Evolutionary conservation across 2,888 invertebrate genomes (phyloP).

Genomic region (Gari tellinella): DNA sequence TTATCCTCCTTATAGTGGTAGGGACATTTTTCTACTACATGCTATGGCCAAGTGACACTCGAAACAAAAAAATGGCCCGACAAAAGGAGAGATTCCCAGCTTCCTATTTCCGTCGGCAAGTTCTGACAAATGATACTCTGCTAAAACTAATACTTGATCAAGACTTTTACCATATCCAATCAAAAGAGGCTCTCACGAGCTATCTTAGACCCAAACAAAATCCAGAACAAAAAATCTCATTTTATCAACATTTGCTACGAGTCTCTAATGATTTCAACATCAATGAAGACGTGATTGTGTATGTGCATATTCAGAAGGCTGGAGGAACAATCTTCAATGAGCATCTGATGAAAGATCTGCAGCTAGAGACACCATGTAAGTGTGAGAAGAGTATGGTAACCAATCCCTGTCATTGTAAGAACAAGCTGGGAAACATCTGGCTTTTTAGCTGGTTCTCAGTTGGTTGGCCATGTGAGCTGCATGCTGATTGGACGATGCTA

Average conservation of each 20-base stretch:
- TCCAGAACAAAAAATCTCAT: background rate
- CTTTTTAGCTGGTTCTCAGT: constrained; percentile 60
- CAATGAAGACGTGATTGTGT: constrained; percentile 51
- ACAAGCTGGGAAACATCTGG: constrained; percentile 43
- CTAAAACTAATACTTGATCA: constrained; percentile 29
- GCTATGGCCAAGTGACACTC: constrained; percentile 7
- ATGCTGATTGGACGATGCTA: constrained; percentile 61
- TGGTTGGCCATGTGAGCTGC: constrained; percentile 62
- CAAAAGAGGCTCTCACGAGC: constrained; percentile 24
- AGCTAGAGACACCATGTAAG: constrained; percentile 42
- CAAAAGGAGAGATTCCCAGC: constrained; percentile 35
- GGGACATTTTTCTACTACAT: constrained; percentile 23
- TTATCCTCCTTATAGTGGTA: constrained; percentile 14
- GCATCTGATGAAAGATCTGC: constrained; percentile 50
- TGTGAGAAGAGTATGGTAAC: constrained; percentile 48
- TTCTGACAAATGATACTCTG: constrained; percentile 36
- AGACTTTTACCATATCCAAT: constrained; percentile 17
- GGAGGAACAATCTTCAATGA: constrained; percentile 53
- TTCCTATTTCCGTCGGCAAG: constrained; percentile 22
- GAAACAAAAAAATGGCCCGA: background rate
- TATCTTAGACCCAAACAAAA: constrained; percentile 29
- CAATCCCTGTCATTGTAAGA: constrained; percentile 54
- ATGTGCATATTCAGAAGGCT: constrained; percentile 59
- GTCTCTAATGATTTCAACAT: constrained; percentile 27
- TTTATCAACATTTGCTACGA: background rate